Base-by-base conservation (phyloP, 2,797 vertebrate species). In the Lycodopsis pacificus region DNA sequence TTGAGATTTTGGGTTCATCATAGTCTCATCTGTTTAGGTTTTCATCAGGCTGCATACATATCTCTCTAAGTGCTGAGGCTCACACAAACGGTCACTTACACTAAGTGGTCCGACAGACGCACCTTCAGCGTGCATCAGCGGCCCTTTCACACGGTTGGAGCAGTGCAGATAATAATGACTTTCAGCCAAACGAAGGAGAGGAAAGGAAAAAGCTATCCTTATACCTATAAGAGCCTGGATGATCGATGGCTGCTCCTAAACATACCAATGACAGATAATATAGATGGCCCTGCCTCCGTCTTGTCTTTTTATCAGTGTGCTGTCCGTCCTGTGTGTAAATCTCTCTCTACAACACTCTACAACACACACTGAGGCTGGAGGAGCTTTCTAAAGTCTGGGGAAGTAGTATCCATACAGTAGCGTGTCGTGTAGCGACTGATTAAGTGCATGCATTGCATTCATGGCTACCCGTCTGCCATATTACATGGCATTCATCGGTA, bases 1-100 rank as follows among this genome's bases (percentile, higher is more conserved):
- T 27, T 32, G 25, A 53, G 15, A 25, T 40, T 73, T 72, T 22
- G 17, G 14, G 20, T 27, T 30, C 48, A 32, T 15, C 25, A 13
- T 4, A 11, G 6, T 42, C 7, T 68, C 25, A 63, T 46, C 2
- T 54, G 36, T 48, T 76, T 51, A 20, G 25, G n/a, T 13, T 54
- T 71, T 54, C 30, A 58, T 73, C 58, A 5, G 22, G 14, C 73
- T 73, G 5, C 56, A 42, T 56, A 32, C 32, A 42, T 38, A 36
- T 79, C 61, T 64, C 62, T 77, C 3, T 70, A 53, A 83, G 77
- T 71, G 83, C 62, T 54, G 61, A 51, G 72, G 72, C 75, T 87
- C 82, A 72, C 76, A 58, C 36, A 0, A 58, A 70, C 67, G 5
- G 71, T 89, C 80, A 87, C 82, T 90, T 86, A 85, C 68, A n/a